A percentile compares a stretch with the other conserved stretches of the same genome.
Conservation (phyloP, 2,113 vertebrate genomes). For the Aleadryas rufinucha region DNA sequence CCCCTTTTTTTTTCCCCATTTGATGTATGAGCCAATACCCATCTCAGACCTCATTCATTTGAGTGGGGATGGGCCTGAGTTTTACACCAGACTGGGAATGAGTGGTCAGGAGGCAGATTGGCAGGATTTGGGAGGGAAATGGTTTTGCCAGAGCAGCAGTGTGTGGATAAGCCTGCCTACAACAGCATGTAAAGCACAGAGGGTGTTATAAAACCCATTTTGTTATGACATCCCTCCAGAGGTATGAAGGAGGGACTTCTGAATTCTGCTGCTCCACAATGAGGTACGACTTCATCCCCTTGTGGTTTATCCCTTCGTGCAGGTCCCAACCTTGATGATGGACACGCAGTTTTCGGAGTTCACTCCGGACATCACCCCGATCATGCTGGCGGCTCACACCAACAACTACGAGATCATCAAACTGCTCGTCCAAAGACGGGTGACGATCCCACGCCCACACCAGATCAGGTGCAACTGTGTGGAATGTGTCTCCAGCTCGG, state of each 20-base stretch:
- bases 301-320: background rate
- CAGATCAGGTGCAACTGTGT: conserved; percentile 97
- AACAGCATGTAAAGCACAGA: background rate
- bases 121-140: background rate
- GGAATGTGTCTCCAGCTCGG: conserved; percentile 94
- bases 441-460: conserved; percentile 93
- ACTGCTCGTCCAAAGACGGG: conserved; percentile 90
- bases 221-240: background rate
- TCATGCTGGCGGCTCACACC: conserved; percentile 98
- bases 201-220: background rate
- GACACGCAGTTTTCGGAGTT: conserved; percentile 97
- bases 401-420: conserved; percentile 99
- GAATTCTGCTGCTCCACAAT: background rate
- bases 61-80: background rate
- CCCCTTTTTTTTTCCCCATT: background rate
- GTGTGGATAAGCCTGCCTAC: background rate
- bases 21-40: background rate
- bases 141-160: background rate
- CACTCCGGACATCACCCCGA: conserved; percentile 96
- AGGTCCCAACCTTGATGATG: conserved; percentile 94
- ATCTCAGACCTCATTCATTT: background rate
- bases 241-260: background rate
- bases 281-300: background rate
- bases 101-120: background rate
- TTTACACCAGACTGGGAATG: background rate